phyloP scores from a whole-genome alignment of 1,140 invertebrate genomes.

The Chironomus striatipennis region DNA sequence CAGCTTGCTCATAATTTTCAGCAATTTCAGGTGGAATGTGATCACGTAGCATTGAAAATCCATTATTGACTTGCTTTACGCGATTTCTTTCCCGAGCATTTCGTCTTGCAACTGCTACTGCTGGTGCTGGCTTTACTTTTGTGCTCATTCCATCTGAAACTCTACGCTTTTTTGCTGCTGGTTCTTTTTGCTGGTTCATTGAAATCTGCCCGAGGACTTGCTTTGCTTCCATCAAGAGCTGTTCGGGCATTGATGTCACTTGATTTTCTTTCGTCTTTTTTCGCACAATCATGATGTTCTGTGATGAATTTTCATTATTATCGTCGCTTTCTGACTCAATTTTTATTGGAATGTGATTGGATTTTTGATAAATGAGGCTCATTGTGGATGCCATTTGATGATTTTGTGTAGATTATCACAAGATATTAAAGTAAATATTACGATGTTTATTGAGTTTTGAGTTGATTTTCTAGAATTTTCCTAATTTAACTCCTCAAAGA shows the following conservation, averaged over 20 bases:
- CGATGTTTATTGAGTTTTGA: too few relatives aligned
- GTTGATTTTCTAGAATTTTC: too few relatives aligned
- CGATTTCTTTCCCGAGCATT: constrained; percentile 90
- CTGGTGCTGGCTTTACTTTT: constrained; percentile 46
- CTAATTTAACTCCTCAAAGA: too few relatives aligned
- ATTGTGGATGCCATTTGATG: too few relatives aligned
- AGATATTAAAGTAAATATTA: too few relatives aligned
- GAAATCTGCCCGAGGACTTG: constrained; percentile 10
- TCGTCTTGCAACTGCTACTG: constrained; percentile 75
- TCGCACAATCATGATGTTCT: not conserved
- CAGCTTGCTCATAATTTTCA: constrained; percentile 51
- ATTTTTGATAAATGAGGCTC: too few relatives aligned
- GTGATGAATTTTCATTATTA: not conserved
- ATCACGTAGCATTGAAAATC: constrained; percentile 74
- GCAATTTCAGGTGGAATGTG: constrained; percentile 74
- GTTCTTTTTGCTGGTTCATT: not conserved
- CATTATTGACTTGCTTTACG: constrained; percentile 89
- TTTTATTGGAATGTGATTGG: not conserved
- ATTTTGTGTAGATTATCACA: too few relatives aligned
- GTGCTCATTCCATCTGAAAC: not conserved
- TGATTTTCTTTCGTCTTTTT: not conserved
- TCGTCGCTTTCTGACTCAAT: constrained; percentile 6
- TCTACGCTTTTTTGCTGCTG: not conserved
- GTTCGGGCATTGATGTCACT: not conserved
- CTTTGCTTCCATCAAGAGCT: not conserved